A percentile compares a stretch with the other conserved stretches of the same genome.
These are phyloP conservation scores for Drosophila melanogaster DNA, from an alignment of 1,140 invertebrate species.

Conservation along the genomic window Release_6_plus_ISO1_MT NC_004354.4:7143501-7144000, in stretches of 20 bases:
- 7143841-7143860: slow-evolving; percentile 64
- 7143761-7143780: neutral
- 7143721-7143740: slow-evolving; percentile 81
- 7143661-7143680: slow-evolving; percentile 77
- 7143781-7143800: slow-evolving; percentile 9
- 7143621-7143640: slow-evolving; percentile 49
- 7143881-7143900: slow-evolving; percentile 64
- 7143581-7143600: slow-evolving; percentile 82
- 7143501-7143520: slow-evolving; percentile 74
- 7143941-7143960: neutral
- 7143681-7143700: slow-evolving; percentile 77
- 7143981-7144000: neutral
- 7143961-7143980: neutral
- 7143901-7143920: slow-evolving; percentile 27
- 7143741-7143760: slow-evolving; percentile 25
- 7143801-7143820: neutral
- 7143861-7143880: slow-evolving; percentile 72
- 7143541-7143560: neutral
- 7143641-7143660: slow-evolving; percentile 56
- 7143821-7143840: slow-evolving; percentile 52
- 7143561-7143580: slow-evolving; percentile 58
- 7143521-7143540: slow-evolving; percentile 28
- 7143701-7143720: slow-evolving; percentile 55
- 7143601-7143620: slow-evolving; percentile 67
- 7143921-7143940: slow-evolving; percentile 6